Percentiles rank a stretch among this genome's conserved stretches.
Conservation (phyloP, 2,888 invertebrate genomes). For the Macrophya alboannulata region DNA sequence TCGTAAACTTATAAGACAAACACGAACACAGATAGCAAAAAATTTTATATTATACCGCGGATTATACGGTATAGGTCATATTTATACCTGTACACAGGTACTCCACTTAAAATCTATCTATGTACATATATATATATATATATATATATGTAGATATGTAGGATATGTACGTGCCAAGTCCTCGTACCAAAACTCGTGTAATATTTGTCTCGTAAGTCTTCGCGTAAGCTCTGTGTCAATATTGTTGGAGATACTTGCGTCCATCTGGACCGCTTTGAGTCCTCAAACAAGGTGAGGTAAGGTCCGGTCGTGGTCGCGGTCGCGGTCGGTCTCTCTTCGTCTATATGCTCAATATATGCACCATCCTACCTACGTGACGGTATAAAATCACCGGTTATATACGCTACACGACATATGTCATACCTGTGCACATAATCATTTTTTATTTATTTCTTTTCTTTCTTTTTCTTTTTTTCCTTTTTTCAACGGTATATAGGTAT, state of each 20-base stretch:
- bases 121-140: neutral
- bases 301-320: slow-evolving; percentile 58
- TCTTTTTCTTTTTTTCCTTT: neutral
- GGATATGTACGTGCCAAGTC: neutral
- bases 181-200: slow-evolving; percentile 20
- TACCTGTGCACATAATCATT: neutral
- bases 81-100: no score
- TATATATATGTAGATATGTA: neutral
- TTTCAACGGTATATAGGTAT: neutral
- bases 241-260: slow-evolving; percentile 61
- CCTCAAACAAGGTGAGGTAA: slow-evolving; percentile 62
- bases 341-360: slow-evolving; percentile 48
- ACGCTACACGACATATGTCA: neutral
- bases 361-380: slow-evolving; percentile 26
- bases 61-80: no score
- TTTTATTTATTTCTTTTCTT: neutral
- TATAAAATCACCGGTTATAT: slow-evolving; percentile 25
- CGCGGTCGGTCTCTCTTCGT: neutral
- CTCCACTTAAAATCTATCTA: no score
- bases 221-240: slow-evolving; percentile 66
- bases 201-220: slow-evolving; percentile 33
- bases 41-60: no score
- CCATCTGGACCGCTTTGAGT: slow-evolving; percentile 60
- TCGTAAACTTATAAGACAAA: no score
- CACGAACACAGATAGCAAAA: no score